These are phyloP conservation scores for Ispidina lecontei DNA, from an alignment of 2,797 vertebrate species.

Conservation along the genomic window DNA sequence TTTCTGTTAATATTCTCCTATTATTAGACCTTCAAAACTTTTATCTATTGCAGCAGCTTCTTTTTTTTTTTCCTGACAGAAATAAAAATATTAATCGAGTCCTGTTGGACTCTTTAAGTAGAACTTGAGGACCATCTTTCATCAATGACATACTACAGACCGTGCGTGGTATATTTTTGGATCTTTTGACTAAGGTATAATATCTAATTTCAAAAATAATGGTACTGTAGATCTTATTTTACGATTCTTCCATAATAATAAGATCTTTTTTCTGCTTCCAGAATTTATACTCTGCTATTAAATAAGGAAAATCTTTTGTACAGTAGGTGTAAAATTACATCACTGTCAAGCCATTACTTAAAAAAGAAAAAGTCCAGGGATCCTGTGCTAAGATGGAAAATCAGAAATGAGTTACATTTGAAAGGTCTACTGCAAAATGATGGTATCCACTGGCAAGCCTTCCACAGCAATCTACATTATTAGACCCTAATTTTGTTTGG, in stretches of 20 bases:
- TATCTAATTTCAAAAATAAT: conserved; percentile 64
- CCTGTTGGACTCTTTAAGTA: not conserved
- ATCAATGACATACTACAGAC: not conserved
- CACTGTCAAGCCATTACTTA: conserved; percentile 30
- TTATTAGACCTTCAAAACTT: not conserved
- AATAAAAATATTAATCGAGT: conserved; percentile 40
- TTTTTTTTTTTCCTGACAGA: not conserved
- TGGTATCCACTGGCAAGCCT: not conserved
- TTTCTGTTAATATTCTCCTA: not conserved
- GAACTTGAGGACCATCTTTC: conserved; percentile 1
- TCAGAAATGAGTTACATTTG: not conserved
- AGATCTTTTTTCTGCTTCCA: conserved; percentile 24
- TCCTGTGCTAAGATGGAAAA: conserved; percentile 26
- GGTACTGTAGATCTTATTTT: conserved; percentile 45
- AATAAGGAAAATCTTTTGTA: conserved; percentile 63
- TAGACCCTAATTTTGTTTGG: not conserved
- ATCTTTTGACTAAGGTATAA: conserved; percentile 57
- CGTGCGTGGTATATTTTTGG: conserved; percentile 54
- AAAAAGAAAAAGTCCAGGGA: conserved; percentile 13
- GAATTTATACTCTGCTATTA: conserved; percentile 66
- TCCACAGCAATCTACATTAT: not conserved
- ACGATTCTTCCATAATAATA: conserved; percentile 48
- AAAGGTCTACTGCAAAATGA: not conserved
- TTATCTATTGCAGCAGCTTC: not conserved
- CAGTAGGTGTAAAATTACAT: conserved; percentile 36